These are phyloP conservation scores for Oreochromis spilurus DNA, from an alignment of 2,113 vertebrate species.

Conservation along the genomic window DNA sequence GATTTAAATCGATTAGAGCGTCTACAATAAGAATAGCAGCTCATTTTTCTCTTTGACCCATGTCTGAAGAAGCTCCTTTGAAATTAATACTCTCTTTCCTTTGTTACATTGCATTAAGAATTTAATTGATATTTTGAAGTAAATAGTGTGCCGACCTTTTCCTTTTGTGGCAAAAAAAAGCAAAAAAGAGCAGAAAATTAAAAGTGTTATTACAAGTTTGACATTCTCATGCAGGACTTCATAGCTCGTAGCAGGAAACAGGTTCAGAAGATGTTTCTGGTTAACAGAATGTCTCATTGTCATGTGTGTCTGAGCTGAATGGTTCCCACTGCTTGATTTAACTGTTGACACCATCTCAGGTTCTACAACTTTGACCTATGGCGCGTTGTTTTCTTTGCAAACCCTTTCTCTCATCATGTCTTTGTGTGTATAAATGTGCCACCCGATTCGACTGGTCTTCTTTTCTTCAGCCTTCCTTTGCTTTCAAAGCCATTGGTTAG, in stretches of 20 bases:
- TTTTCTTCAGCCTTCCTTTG: slow-evolving; percentile 67
- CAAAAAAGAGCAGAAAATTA: background rate
- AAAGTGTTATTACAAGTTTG: background rate
- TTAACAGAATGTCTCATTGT: background rate
- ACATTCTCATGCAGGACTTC: background rate
- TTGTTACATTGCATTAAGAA: background rate
- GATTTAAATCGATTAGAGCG: background rate
- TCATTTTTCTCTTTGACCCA: background rate
- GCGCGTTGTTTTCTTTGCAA: background rate
- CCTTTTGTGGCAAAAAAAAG: background rate
- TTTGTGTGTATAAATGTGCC: background rate
- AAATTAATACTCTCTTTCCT: background rate
- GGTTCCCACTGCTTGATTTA: slow-evolving; percentile 33
- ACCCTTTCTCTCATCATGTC: background rate
- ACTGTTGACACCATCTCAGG: slow-evolving; percentile 6
- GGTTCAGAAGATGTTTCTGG: background rate
- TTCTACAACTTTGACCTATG: slow-evolving; percentile 51
- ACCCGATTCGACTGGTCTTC: slow-evolving; percentile 24
- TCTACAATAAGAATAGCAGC: background rate
- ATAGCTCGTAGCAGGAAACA: background rate
- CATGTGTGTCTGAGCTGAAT: slow-evolving; percentile 18
- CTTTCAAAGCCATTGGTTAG: slow-evolving; percentile 78
- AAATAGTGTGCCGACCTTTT: background rate
- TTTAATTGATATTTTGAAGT: background rate
- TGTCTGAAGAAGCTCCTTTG: background rate